Conservation (phyloP, 2,888 invertebrate genomes). For the Apamea monoglypha region DNA sequence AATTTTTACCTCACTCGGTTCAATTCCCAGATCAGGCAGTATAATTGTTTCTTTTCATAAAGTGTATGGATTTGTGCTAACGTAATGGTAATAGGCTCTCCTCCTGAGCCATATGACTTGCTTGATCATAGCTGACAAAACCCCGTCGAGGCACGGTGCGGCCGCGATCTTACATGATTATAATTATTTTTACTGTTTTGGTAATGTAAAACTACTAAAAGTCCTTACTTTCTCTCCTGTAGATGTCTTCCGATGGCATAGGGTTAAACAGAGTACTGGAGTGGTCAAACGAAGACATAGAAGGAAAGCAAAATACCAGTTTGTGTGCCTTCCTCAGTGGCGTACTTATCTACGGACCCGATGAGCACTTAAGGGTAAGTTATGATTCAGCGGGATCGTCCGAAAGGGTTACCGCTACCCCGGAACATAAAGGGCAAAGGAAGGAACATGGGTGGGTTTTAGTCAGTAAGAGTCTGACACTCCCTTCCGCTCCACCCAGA, state of each 20-base stretch:
- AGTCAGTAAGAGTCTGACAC: too few species aligned
- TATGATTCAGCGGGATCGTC: too few species aligned
- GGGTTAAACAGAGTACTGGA: slow-evolving; percentile 82
- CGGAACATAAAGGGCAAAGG: too few species aligned
- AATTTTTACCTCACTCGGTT: neutral
- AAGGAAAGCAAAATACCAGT: slow-evolving; percentile 72
- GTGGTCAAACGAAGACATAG: slow-evolving; percentile 76
- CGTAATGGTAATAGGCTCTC: neutral
- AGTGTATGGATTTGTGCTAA: neutral
- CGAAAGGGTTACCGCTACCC: too few species aligned
- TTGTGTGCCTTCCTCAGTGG: slow-evolving; percentile 83
- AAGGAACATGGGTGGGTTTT: too few species aligned
- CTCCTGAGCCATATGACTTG: too few species aligned
- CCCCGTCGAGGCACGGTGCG: slow-evolving; percentile 20
- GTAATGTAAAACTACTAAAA: neutral
- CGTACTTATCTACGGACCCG: slow-evolving; percentile 84
- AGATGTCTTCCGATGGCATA: slow-evolving; percentile 85
- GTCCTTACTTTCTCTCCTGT: slow-evolving; percentile 27
- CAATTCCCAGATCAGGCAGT: neutral
- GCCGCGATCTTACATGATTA: neutral
- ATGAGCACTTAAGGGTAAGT: slow-evolving; percentile 80
- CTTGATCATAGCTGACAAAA: neutral
- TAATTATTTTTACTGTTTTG: neutral
- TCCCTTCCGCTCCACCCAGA: too few species aligned
- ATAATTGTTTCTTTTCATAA: neutral